Evolutionary conservation across 2,797 vertebrate genomes (phyloP).

Genomic region (Sebastes glaucus): DNA sequence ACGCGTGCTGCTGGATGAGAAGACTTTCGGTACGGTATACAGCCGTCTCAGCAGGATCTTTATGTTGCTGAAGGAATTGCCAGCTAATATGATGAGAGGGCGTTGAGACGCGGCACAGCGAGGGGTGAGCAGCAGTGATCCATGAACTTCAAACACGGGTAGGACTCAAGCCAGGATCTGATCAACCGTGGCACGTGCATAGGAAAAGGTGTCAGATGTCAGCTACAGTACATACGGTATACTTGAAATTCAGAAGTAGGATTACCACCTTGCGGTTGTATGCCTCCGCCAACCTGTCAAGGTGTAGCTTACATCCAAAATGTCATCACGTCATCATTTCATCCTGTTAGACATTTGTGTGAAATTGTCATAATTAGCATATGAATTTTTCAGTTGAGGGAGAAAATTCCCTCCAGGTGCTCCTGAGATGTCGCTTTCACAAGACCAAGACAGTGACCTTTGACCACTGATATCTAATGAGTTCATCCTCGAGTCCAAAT

Average conservation of each 20-base stretch:
- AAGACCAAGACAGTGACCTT: too few relatives aligned
- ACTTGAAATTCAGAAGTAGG: too few relatives aligned
- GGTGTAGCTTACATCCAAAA: too few relatives aligned
- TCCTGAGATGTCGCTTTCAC: too few relatives aligned
- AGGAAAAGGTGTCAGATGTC: neutral
- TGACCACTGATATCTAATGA: neutral
- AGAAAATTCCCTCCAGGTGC: too few relatives aligned
- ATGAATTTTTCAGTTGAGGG: too few relatives aligned
- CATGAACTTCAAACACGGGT: conserved; percentile 17
- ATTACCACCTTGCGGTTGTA: too few relatives aligned
- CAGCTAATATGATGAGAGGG: neutral
- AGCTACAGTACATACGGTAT: neutral
- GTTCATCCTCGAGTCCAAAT: neutral
- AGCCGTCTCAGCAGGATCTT: neutral
- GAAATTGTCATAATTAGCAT: too few relatives aligned
- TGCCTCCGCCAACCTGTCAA: too few relatives aligned
- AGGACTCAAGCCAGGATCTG: conserved; percentile 20
- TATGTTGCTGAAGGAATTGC: neutral
- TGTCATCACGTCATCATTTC: too few relatives aligned
- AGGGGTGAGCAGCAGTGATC: conserved; percentile 13
- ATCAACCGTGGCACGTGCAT: neutral
- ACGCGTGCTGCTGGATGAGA: neutral
- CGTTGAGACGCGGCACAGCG: neutral
- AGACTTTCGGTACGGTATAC: neutral
- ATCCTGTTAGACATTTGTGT: too few relatives aligned